Conservation (phyloP, 2,113 vertebrate species). For the Ammodytes marinus region DNA sequence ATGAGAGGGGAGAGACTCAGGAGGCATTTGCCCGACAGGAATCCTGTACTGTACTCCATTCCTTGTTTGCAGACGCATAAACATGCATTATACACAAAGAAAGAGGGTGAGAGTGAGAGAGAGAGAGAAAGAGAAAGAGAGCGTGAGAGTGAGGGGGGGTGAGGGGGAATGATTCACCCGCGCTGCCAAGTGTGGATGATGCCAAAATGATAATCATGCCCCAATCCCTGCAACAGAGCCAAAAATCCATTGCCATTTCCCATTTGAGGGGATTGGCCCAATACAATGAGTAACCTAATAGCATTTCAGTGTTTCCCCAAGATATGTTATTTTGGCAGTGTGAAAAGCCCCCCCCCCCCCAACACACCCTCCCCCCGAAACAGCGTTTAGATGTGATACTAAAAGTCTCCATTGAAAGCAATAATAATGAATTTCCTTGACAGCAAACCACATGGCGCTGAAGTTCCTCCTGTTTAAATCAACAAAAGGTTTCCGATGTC, state of each 20-base stretch:
- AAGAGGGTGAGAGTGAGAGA: constrained; percentile 38
- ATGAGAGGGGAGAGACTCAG: constrained; percentile 55
- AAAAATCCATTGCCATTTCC: constrained; percentile 73
- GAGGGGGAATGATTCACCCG: constrained; percentile 49
- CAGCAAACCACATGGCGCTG: constrained; percentile 56
- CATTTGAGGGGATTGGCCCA: constrained; percentile 73
- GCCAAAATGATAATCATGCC: constrained; percentile 79
- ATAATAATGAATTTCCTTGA: constrained; percentile 70
- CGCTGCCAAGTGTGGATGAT: constrained; percentile 65
- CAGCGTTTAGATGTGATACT: constrained; percentile 63
- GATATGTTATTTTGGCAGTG: constrained; percentile 71
- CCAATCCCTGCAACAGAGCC: constrained; percentile 67
- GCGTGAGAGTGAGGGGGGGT: not conserved
- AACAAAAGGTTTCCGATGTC: constrained; percentile 46
- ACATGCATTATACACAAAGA: constrained; percentile 43
- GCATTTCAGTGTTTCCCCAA: constrained; percentile 77
- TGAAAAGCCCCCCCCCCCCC: constrained; percentile 17
- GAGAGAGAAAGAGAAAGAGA: not conserved
- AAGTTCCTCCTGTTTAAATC: constrained; percentile 62
- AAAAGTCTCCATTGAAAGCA: constrained; percentile 72
- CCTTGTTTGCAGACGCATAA: constrained; percentile 46
- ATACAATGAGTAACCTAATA: constrained; percentile 77
- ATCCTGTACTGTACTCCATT: constrained; percentile 48
- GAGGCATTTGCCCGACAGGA: constrained; percentile 56
- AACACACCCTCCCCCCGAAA: constrained; percentile 32